Evolutionary conservation across 2,888 invertebrate genomes (phyloP).

Genomic region (Tolmerus cingulatus): DNA sequence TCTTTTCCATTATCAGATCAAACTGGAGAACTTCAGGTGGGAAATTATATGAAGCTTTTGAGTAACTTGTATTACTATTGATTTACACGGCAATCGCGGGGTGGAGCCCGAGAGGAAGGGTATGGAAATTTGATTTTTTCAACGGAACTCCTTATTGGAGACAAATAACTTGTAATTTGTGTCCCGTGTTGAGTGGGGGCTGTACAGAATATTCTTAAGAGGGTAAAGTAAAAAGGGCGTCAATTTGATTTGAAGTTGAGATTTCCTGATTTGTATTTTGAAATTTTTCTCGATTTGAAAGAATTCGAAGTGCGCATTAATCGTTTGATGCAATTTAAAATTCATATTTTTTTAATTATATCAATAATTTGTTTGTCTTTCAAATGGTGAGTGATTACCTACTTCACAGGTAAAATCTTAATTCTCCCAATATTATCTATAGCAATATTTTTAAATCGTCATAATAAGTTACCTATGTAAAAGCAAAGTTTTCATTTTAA

Average conservation of each 20-base stretch:
- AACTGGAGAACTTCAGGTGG: background rate
- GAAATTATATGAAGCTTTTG: conserved; percentile 4
- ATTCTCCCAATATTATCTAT: no score
- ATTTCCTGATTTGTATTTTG: background rate
- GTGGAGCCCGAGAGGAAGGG: background rate
- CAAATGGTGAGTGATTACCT: background rate
- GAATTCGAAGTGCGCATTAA: background rate
- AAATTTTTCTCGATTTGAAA: background rate
- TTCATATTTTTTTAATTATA: background rate
- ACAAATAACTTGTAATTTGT: background rate
- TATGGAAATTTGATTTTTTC: background rate
- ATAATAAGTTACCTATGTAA: no score
- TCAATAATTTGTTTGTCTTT: background rate
- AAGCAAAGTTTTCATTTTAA: no score
- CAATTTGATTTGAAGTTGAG: background rate
- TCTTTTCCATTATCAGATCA: conserved; percentile 26
- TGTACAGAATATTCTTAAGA: background rate
- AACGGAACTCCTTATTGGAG: background rate
- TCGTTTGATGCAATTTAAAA: background rate
- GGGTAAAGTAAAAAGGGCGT: background rate
- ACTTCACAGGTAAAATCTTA: no score
- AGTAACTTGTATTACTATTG: conserved; percentile 2
- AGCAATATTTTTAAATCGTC: no score
- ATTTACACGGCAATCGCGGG: background rate
- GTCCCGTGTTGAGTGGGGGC: background rate